phyloP scores from a whole-genome alignment of 2,113 vertebrate species.

The Tautogolabrus adspersus region DNA sequence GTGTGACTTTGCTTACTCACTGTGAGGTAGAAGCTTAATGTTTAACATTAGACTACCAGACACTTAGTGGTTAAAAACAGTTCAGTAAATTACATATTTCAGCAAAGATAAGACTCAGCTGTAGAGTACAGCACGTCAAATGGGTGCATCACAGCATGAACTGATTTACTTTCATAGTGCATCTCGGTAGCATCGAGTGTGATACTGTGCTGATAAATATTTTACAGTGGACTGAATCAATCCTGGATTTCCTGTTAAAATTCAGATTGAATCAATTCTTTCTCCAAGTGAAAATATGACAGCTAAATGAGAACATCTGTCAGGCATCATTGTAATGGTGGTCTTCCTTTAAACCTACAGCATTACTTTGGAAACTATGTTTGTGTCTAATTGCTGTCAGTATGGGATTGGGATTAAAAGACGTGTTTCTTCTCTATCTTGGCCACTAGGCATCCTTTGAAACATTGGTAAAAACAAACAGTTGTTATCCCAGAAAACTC shows the following conservation, averaged over 20 bases:
- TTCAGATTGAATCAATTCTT: neutral
- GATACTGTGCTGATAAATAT: too few relatives aligned
- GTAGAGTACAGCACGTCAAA: neutral
- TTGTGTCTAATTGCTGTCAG: too few relatives aligned
- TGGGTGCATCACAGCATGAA: neutral
- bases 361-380: too few relatives aligned
- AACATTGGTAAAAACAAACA: neutral
- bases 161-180: neutral
- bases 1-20: slow-evolving; percentile 56
- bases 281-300: too few relatives aligned
- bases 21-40: slow-evolving; percentile 40
- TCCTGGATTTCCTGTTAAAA: neutral
- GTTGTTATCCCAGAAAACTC: slow-evolving; percentile 4
- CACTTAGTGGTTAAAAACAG: slow-evolving; percentile 14
- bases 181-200: neutral
- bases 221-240: neutral
- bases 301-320: too few relatives aligned
- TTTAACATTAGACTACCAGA: slow-evolving; percentile 41
- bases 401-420: too few relatives aligned
- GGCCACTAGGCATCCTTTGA: neutral
- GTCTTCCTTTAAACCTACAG: too few relatives aligned
- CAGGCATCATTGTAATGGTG: too few relatives aligned
- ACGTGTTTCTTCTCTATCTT: neutral
- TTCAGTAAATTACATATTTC: slow-evolving; percentile 41
- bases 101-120: slow-evolving; percentile 25